Conservation (phyloP, 1,140 invertebrate genomes). For the Proctacanthus coquilletti region DNA sequence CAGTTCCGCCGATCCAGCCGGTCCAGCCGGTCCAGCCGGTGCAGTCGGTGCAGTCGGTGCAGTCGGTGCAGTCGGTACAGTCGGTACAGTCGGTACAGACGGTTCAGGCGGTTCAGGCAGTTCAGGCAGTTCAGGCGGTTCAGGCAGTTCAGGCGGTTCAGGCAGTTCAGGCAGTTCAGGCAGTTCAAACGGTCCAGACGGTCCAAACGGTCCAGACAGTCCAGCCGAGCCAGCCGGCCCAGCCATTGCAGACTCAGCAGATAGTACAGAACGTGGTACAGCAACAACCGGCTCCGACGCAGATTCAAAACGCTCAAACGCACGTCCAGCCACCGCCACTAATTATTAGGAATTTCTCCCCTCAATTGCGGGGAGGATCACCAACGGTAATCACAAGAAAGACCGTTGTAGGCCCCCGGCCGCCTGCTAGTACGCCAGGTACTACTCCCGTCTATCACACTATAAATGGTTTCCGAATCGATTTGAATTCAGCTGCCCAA, state of each 20-base stretch:
- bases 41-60: too few species aligned
- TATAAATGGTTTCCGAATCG: constrained; percentile 26
- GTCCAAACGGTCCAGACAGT: too few species aligned
- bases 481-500: constrained; percentile 26
- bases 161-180: too few species aligned
- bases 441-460: constrained; percentile 24
- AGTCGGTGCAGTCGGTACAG: too few species aligned
- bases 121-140: too few species aligned
- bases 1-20: constrained; percentile 6
- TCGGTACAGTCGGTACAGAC: too few species aligned
- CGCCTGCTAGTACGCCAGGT: constrained; percentile 13
- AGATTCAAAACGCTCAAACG: not conserved
- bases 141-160: too few species aligned
- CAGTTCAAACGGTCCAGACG: too few species aligned
- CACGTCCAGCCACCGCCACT: constrained; percentile 17
- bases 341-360: constrained; percentile 18
- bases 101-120: too few species aligned
- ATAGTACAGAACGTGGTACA: too few species aligned
- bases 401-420: not conserved
- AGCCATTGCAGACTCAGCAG: constrained; percentile 9
- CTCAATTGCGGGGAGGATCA: constrained; percentile 15
- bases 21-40: constrained; percentile 12
- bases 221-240: constrained; percentile 11
- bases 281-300: constrained; percentile 5
- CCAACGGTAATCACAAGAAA: not conserved